phyloP scores from a whole-genome alignment of 2,113 vertebrate genomes.

The Phyllopteryx taeniolatus region DNA sequence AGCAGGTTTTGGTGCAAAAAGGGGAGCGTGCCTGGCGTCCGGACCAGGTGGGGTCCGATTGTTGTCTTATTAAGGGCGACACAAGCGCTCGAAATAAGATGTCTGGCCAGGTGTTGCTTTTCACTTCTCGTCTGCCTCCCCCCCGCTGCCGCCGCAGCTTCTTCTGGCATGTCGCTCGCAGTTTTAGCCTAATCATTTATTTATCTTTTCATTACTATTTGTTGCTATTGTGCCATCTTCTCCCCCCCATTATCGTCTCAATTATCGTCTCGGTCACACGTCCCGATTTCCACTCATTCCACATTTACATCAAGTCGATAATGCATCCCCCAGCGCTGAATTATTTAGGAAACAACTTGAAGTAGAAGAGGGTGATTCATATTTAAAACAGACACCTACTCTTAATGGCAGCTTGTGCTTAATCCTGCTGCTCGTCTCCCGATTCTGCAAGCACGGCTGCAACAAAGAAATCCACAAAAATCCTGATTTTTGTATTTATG shows the following conservation, averaged over 20 bases:
- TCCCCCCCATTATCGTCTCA: conserved; percentile 74
- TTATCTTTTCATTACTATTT: conserved; percentile 71
- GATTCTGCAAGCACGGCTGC: not conserved
- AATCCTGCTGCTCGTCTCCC: conserved; percentile 26
- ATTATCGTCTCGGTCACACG: conserved; percentile 74
- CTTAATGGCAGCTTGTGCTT: conserved; percentile 66
- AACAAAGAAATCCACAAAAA: not conserved
- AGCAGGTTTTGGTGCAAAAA: not conserved
- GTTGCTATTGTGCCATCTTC: conserved; percentile 66
- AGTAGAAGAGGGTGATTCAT: conserved; percentile 69
- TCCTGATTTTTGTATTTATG: not conserved
- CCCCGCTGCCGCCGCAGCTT: conserved; percentile 6
- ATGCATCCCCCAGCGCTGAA: conserved; percentile 68
- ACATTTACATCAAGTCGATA: conserved; percentile 74
- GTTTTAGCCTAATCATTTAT: conserved; percentile 74
- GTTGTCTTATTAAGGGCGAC: not conserved
- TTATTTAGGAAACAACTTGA: conserved; percentile 75
- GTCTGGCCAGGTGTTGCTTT: conserved; percentile 13
- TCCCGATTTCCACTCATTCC: conserved; percentile 70
- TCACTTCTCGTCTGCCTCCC: conserved; percentile 10
- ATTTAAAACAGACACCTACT: conserved; percentile 75
- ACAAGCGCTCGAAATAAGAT: conserved; percentile 1
- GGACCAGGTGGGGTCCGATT: not conserved
- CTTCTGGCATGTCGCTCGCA: conserved; percentile 46
- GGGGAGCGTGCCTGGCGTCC: not conserved